Conservation (phyloP, 2,797 vertebrate genomes). For the Coccyzus lansbergi region DNA sequence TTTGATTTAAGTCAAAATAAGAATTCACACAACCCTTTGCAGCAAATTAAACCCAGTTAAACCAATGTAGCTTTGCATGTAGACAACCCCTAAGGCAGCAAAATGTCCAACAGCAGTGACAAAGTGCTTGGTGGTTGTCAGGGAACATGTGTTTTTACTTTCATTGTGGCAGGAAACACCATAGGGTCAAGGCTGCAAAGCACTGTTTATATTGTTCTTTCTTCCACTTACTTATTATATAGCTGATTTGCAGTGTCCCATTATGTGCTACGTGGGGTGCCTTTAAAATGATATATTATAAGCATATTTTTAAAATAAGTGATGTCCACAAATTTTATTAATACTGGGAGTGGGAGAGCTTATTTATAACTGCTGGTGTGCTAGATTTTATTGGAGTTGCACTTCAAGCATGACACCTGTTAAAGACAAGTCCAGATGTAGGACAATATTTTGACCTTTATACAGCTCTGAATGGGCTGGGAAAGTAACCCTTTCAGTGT, state of each 20-base stretch:
- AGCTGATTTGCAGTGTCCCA: constrained; percentile 23
- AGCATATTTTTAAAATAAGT: background rate
- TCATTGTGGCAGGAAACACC: constrained; percentile 64
- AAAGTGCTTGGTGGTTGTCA: constrained; percentile 52
- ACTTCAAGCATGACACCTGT: constrained; percentile 5
- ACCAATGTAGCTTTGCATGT: constrained; percentile 8
- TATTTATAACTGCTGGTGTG: background rate
- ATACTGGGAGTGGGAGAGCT: background rate
- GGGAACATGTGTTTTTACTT: constrained; percentile 65
- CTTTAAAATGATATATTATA: constrained; percentile 37
- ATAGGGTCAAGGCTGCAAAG: constrained; percentile 57
- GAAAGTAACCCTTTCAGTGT: background rate
- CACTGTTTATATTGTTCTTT: constrained; percentile 60
- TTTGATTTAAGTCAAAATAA: constrained; percentile 53
- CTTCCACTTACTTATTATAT: constrained; percentile 44
- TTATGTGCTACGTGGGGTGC: background rate
- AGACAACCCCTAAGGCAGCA: constrained; percentile 37
- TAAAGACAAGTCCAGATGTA: background rate
- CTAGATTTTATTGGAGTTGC: background rate
- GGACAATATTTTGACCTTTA: background rate
- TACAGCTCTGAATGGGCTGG: background rate
- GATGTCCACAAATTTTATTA: constrained; percentile 1
- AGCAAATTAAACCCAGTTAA: constrained; percentile 49
- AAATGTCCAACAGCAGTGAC: constrained; percentile 46
- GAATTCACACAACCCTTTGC: constrained; percentile 20